A percentile compares a stretch with the other conserved stretches of the same genome.
These are phyloP conservation scores for Nomia melanderi DNA, from an alignment of 1,140 invertebrate genomes.

Conservation along the genomic window DNA sequence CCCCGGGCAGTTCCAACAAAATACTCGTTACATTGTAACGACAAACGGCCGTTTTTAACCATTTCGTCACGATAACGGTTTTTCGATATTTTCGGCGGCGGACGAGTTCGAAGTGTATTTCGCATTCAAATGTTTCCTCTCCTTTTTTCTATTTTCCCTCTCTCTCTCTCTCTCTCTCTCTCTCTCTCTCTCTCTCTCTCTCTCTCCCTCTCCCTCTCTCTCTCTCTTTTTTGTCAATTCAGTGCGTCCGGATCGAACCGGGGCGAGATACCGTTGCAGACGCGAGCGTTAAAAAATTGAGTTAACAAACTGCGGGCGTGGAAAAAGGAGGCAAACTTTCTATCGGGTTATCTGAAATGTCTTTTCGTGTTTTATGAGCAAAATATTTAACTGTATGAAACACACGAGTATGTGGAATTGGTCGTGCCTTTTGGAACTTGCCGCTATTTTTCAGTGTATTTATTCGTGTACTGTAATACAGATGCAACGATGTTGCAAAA, in stretches of 20 bases:
- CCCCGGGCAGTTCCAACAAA: constrained; percentile 33
- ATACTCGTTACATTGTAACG: constrained; percentile 48
- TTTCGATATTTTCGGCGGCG: constrained; percentile 42
- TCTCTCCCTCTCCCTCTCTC: too few species aligned
- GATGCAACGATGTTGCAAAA: too few species aligned
- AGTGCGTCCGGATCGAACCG: background rate
- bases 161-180: too few species aligned
- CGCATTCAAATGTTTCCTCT: constrained; percentile 25
- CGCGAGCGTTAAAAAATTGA: background rate
- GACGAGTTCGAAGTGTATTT: constrained; percentile 33
- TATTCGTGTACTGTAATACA: too few species aligned
- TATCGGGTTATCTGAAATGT: background rate
- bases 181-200: too few species aligned
- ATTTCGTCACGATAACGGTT: constrained; percentile 48
- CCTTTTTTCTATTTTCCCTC: background rate
- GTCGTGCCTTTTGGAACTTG: too few species aligned
- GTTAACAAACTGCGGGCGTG: background rate
- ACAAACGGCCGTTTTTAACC: constrained; percentile 49
- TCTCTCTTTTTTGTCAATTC: constrained; percentile 1
- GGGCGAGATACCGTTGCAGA: background rate
- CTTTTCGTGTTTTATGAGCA: too few species aligned
- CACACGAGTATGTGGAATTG: too few species aligned
- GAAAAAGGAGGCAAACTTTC: background rate
- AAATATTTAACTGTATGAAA: too few species aligned
- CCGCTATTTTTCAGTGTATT: too few species aligned